Conservation (phyloP, 1,140 invertebrate species). For the Gryon sp. region DNA sequence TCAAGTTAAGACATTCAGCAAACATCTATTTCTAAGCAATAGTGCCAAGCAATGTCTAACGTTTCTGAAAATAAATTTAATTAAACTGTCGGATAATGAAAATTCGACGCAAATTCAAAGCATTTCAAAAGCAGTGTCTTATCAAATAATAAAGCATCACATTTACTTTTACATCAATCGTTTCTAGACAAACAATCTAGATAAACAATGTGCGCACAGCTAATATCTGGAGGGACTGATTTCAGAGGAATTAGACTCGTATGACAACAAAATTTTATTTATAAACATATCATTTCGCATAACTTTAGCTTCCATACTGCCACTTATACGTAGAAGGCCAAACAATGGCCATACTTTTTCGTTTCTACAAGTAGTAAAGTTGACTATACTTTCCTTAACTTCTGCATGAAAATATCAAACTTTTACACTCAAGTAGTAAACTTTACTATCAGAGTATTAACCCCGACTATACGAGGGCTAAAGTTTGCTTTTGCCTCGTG, state of each 20-base stretch:
- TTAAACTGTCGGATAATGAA: too few relatives aligned
- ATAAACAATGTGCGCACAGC: too few relatives aligned
- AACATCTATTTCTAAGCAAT: too few relatives aligned
- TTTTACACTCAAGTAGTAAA: slow-evolving; percentile 34
- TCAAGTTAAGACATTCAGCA: neutral
- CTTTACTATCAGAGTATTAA: slow-evolving; percentile 42
- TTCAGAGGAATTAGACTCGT: neutral
- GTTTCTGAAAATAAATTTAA: too few relatives aligned
- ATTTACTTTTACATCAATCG: too few relatives aligned
- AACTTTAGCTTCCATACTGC: neutral
- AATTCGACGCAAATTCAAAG: too few relatives aligned
- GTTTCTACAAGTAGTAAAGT: slow-evolving; percentile 23
- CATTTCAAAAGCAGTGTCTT: too few relatives aligned
- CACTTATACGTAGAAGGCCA: slow-evolving; percentile 7
- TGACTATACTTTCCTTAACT: slow-evolving; percentile 31
- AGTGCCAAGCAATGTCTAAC: too few relatives aligned
- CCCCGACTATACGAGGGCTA: slow-evolving; percentile 10
- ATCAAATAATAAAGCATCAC: too few relatives aligned
- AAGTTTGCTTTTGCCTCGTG: slow-evolving; percentile 15
- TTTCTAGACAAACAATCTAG: too few relatives aligned
- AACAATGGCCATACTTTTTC: slow-evolving; percentile 25
- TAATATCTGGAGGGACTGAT: too few relatives aligned
- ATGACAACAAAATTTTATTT: slow-evolving; percentile 12
- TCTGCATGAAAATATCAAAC: slow-evolving; percentile 34
- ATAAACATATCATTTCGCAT: slow-evolving; percentile 10